A percentile compares a stretch with the other conserved stretches of the same genome.
phyloP scores from a whole-genome alignment of 2,113 vertebrate species.

The Lamprotornis superbus region DNA sequence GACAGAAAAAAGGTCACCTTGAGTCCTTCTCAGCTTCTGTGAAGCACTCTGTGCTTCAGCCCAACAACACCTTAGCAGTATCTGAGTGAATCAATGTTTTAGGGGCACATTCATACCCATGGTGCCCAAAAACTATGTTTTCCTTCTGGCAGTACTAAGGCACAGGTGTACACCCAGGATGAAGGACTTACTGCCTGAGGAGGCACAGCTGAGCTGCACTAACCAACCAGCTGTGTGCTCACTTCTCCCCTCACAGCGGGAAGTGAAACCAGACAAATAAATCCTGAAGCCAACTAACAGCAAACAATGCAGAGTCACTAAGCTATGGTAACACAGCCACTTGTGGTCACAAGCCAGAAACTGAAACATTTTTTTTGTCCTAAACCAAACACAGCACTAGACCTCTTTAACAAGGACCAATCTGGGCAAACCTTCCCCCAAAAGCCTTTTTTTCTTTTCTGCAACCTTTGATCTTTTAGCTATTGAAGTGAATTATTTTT shows the following conservation, averaged over 20 bases:
- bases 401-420: neutral
- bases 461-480: neutral
- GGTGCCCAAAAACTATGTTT: neutral
- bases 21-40: neutral
- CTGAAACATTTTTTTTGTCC: neutral
- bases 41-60: neutral
- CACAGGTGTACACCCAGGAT: neutral
- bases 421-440: neutral
- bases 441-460: neutral
- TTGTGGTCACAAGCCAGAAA: neutral
- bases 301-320: rapidly evolving
- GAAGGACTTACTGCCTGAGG: neutral
- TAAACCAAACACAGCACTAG: neutral
- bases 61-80: too few species aligned
- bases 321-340: neutral
- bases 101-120: neutral
- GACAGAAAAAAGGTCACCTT: neutral
- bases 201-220: neutral
- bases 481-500: neutral
- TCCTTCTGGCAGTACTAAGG: neutral
- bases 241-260: neutral
- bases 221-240: neutral
- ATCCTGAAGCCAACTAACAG: neutral
- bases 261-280: constrained; percentile 23
- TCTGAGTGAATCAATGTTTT: neutral